phyloP scores from a whole-genome alignment of 2,888 invertebrate genomes.

The Prosapia bicincta region DNA sequence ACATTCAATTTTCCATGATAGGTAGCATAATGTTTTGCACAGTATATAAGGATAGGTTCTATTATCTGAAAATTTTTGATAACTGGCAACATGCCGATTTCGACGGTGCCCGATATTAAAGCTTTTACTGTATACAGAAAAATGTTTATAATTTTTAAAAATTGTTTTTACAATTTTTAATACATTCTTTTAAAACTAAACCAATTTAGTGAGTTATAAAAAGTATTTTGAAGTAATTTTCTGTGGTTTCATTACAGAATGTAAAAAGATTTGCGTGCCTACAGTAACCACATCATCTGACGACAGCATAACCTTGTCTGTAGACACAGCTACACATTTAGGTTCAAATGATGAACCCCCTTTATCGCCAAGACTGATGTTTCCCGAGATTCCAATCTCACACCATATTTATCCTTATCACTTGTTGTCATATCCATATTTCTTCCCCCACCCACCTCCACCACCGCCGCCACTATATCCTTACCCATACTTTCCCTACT shows the following conservation, averaged over 20 bases:
- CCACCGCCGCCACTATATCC: conserved; percentile 39
- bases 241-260: neutral
- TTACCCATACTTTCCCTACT: conserved; percentile 42
- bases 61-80: too few relatives aligned
- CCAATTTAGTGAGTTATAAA: too few relatives aligned
- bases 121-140: too few relatives aligned
- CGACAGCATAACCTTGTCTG: conserved; percentile 42
- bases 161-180: too few relatives aligned
- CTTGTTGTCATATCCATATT: conserved; percentile 44
- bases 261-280: neutral
- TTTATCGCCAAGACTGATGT: conserved; percentile 46
- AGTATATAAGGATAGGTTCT: too few relatives aligned
- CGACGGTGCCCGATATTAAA: too few relatives aligned
- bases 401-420: conserved; percentile 41
- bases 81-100: too few relatives aligned
- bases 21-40: too few relatives aligned
- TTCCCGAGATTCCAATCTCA: conserved; percentile 45
- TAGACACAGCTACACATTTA: conserved; percentile 37
- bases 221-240: too few relatives aligned
- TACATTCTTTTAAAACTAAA: too few relatives aligned
- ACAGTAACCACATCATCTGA: conserved; percentile 33
- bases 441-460: conserved; percentile 30
- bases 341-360: conserved; percentile 42
- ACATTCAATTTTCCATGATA: too few relatives aligned
- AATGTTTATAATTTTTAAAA: too few relatives aligned